Conservation (phyloP, 2,888 invertebrate species). For the Lasioglossum villosulum region DNA sequence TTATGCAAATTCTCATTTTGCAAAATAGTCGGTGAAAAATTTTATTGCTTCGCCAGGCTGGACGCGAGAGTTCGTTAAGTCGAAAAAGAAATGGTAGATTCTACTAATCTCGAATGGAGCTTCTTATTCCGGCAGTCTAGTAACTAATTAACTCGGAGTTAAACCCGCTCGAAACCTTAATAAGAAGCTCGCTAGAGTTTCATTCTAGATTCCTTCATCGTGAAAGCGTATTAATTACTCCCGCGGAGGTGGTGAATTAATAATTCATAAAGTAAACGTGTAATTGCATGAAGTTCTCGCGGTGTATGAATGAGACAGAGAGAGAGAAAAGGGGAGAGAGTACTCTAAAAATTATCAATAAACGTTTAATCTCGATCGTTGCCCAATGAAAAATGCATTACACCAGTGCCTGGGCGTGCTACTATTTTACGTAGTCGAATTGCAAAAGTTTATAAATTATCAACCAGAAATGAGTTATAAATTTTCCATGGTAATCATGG, state of each 20-base stretch:
- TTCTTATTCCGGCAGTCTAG: slow-evolving; percentile 4
- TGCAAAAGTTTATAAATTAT: slow-evolving; percentile 10
- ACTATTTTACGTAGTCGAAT: neutral
- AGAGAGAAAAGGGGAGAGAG: neutral
- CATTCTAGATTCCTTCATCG: neutral
- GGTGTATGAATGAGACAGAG: too few species aligned
- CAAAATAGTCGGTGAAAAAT: neutral
- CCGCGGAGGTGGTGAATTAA: neutral
- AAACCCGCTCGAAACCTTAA: slow-evolving; percentile 1
- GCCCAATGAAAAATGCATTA: neutral
- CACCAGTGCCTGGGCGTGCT: neutral
- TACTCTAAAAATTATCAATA: neutral
- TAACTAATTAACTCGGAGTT: slow-evolving; percentile 4
- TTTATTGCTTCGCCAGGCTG: neutral
- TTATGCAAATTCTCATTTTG: neutral
- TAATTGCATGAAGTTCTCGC: neutral
- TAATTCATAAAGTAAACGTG: slow-evolving; percentile 13
- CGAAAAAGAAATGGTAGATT: neutral
- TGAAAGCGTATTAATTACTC: slow-evolving; percentile 9
- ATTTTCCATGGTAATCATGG: neutral
- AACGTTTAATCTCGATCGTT: neutral
- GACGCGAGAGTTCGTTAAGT: neutral
- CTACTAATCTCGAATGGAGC: neutral
- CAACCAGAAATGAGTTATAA: slow-evolving; percentile 1
- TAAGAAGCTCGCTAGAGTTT: slow-evolving; percentile 1